Evolutionary conservation across 2,888 invertebrate genomes (phyloP).

Genomic region (Callimorpha dominula): DNA sequence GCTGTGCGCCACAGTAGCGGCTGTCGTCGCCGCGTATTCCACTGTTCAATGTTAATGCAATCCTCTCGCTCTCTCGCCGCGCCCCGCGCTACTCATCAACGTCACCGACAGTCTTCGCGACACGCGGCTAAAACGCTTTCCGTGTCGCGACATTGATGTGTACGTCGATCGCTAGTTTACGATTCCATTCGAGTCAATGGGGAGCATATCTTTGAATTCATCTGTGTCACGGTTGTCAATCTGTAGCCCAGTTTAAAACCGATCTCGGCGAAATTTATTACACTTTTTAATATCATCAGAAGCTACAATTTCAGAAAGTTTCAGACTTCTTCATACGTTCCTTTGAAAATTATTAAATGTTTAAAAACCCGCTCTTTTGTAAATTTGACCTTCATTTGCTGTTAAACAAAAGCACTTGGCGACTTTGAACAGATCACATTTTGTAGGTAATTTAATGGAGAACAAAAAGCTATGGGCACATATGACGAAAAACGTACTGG

Average conservation of each 20-base stretch:
- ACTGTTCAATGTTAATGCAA: conserved; percentile 16
- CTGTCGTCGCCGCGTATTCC: not conserved
- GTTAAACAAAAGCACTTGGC: too few species aligned
- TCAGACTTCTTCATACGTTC: too few species aligned
- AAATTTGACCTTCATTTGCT: too few species aligned
- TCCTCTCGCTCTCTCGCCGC: not conserved
- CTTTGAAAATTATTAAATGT: too few species aligned
- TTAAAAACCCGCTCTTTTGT: too few species aligned
- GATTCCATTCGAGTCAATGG: conserved; percentile 34
- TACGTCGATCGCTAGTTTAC: conserved; percentile 39
- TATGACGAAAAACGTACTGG: too few species aligned
- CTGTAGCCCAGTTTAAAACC: not conserved
- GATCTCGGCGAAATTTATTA: not conserved
- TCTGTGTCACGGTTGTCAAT: not conserved
- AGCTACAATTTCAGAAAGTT: too few species aligned
- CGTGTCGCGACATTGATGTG: conserved; percentile 48
- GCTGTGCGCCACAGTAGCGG: not conserved
- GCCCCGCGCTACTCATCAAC: not conserved
- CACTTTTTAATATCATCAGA: too few species aligned
- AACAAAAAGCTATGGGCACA: too few species aligned
- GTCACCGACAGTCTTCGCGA: conserved; percentile 17
- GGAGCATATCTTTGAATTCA: conserved; percentile 39
- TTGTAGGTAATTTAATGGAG: too few species aligned
- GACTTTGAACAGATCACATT: too few species aligned
- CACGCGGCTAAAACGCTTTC: conserved; percentile 53